These are phyloP conservation scores for Merops nubicus DNA, from an alignment of 2,113 vertebrate species.

Conservation along the genomic window DNA sequence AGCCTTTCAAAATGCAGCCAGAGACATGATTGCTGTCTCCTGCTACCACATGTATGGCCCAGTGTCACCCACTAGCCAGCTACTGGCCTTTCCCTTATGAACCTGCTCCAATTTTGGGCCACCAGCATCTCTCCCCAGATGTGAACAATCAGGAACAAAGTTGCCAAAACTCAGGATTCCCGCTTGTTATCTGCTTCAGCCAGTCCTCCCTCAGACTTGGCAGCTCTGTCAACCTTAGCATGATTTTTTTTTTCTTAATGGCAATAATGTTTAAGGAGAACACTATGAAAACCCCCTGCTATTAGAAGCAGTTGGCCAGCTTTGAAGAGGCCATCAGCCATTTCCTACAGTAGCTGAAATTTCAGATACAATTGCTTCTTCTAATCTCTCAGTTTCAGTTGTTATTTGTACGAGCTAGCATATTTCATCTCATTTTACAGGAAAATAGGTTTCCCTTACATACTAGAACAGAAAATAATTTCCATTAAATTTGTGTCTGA, in stretches of 20 bases:
- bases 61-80: neutral
- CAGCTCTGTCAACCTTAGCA: neutral
- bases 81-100: neutral
- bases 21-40: neutral
- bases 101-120: neutral
- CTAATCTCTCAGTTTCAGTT: neutral
- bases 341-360: neutral
- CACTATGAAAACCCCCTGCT: neutral
- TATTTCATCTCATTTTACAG: neutral
- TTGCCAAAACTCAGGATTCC: neutral
- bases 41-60: neutral
- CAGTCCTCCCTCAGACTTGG: neutral
- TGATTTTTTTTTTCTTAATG: neutral
- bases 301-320: neutral
- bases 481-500: neutral
- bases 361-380: neutral
- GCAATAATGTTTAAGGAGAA: neutral
- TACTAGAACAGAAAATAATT: slow-evolving; percentile 6
- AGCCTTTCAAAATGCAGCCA: neutral
- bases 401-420: neutral
- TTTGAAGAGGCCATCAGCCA: neutral
- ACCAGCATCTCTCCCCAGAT: neutral
- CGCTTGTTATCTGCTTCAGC: neutral
- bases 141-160: neutral
- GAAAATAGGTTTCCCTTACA: neutral